phyloP scores from a whole-genome alignment of 2,888 invertebrate species.

The Drosophila mayaguana region DNA sequence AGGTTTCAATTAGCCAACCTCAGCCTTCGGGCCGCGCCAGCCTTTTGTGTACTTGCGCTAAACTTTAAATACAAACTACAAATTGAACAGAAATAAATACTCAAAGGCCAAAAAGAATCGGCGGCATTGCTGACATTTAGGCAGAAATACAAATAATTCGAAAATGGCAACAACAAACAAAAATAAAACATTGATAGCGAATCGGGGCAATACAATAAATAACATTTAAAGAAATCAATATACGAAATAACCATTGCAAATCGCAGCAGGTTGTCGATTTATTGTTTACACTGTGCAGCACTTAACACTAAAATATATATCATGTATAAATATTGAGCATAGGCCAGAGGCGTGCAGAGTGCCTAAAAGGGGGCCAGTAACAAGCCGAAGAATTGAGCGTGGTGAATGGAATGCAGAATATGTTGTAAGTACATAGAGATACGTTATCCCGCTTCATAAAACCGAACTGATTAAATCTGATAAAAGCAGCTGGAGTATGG shows the following conservation, averaged over 20 bases:
- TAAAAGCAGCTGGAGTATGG: neutral
- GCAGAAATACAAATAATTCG: conserved; percentile 30
- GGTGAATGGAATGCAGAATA: neutral
- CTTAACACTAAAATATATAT: conserved; percentile 23
- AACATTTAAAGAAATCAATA: conserved; percentile 58
- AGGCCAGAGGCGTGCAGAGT: conserved; percentile 6
- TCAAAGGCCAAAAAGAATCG: conserved; percentile 59
- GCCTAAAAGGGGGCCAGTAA: neutral
- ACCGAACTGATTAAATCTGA: neutral
- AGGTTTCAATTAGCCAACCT: conserved; percentile 54
- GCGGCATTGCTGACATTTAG: conserved; percentile 61
- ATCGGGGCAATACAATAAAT: conserved; percentile 46
- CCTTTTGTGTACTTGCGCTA: conserved; percentile 31
- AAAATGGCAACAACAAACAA: conserved; percentile 24
- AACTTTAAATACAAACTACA: conserved; percentile 26
- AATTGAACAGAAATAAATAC: neutral
- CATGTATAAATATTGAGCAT: conserved; percentile 2
- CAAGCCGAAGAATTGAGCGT: neutral
- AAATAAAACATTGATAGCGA: conserved; percentile 37
- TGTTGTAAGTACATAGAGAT: neutral
- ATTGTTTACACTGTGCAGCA: conserved; percentile 29
- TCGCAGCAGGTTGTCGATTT: conserved; percentile 51
- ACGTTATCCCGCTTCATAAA: neutral
- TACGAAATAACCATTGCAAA: conserved; percentile 49
- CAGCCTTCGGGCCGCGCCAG: conserved; percentile 46